Evolutionary conservation across 2,888 invertebrate genomes (phyloP).

Genomic region (Limnephilus rhombicus): DNA sequence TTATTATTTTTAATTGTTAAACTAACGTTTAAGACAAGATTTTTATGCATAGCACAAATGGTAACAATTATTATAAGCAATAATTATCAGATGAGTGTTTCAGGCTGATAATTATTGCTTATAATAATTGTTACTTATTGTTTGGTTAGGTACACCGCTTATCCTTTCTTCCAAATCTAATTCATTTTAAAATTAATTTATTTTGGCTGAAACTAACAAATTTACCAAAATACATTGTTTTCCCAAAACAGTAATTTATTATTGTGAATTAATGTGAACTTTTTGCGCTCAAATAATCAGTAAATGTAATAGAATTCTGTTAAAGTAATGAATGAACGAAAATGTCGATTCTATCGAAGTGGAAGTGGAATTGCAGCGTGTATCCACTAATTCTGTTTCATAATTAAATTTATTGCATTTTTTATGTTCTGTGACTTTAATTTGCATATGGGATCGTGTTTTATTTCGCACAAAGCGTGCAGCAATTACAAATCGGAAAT

Average conservation of each 20-base stretch:
- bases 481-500: constrained; percentile 41
- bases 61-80: too few relatives aligned
- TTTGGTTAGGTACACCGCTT: too few relatives aligned
- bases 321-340: not conserved
- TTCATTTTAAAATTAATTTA: not conserved
- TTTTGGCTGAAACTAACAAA: not conserved
- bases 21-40: too few relatives aligned
- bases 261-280: too few relatives aligned
- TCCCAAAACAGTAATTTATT: not conserved
- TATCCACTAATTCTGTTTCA: not conserved
- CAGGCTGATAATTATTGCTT: too few relatives aligned
- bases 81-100: too few relatives aligned
- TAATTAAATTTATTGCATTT: constrained; percentile 42
- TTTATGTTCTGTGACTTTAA: constrained; percentile 35
- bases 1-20: too few relatives aligned
- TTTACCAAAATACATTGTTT: not conserved
- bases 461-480: constrained; percentile 38
- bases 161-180: too few relatives aligned
- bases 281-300: not conserved
- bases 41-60: too few relatives aligned
- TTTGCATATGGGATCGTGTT: constrained; percentile 47
- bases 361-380: constrained; percentile 12
- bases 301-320: not conserved
- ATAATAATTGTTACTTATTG: too few relatives aligned
- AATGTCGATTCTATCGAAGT: constrained; percentile 3